A percentile compares a stretch with the other conserved stretches of the same genome.
phyloP scores from a whole-genome alignment of 1,140 invertebrate species.

The Cotesia vestalis region DNA sequence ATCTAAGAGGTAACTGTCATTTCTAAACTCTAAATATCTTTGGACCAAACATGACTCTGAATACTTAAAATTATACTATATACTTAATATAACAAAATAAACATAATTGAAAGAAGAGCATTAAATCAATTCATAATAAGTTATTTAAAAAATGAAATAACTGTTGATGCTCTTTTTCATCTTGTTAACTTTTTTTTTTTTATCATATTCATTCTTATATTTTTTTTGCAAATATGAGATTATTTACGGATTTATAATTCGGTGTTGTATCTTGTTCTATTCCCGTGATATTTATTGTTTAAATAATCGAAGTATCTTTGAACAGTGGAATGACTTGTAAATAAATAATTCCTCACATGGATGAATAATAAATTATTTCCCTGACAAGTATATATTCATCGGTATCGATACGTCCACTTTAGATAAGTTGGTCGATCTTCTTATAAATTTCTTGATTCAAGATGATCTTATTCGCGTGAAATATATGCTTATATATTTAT shows the following conservation, averaged over 20 bases:
- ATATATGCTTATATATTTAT: background rate
- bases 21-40: slow-evolving; percentile 31
- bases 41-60: slow-evolving; percentile 38
- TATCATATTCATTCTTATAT: background rate
- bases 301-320: background rate
- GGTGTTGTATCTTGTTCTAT: background rate
- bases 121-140: slow-evolving; percentile 4
- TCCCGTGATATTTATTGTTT: background rate
- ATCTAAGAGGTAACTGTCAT: background rate
- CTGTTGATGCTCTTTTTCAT: background rate
- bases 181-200: background rate
- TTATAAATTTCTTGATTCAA: slow-evolving; percentile 12
- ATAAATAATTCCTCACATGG: slow-evolving; percentile 27
- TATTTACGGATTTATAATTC: no score
- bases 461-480: slow-evolving; percentile 18
- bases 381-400: slow-evolving; percentile 33
- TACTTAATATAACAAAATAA: slow-evolving; percentile 12
- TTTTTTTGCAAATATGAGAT: no score
- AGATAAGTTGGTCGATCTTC: slow-evolving; percentile 26
- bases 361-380: slow-evolving; percentile 30
- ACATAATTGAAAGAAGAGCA: slow-evolving; percentile 4
- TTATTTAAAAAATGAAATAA: slow-evolving; percentile 6
- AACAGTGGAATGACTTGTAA: slow-evolving; percentile 16
- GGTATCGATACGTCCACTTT: slow-evolving; percentile 35
- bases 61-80: slow-evolving; percentile 11